Evolutionary conservation across 2,113 vertebrate genomes (phyloP), one percentile per base, ranked within the genome.

Genomic region (Paramisgurnus dabryanus): DNA sequence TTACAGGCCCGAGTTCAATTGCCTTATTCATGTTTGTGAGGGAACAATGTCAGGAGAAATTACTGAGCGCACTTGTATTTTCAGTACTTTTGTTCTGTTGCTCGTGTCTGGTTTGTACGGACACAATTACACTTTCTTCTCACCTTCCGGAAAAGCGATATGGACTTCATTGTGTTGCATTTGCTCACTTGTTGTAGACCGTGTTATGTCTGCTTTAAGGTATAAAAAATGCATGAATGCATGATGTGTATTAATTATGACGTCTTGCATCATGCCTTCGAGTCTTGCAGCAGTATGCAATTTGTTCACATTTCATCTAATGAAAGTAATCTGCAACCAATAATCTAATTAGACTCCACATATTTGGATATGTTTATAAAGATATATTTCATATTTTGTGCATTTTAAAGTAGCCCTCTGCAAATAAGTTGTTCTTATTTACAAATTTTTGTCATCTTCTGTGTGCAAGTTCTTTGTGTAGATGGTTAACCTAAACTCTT

Each of bases 11-110:
- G 45, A 73, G 84, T 78, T 81, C 70, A 76, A 72, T 67, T 82
- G 85, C 82, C 82, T 87, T 90, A 87, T 90, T 90, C 84, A 80
- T 88, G 89, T 89, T 88, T 78, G 85, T 79, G 82, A 83, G 87
- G 80, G 76, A 89, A 74, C 85, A 79, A 86, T 86, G 86, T 89
- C 87, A 87, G 81, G 67, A 22, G 83, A 87, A 89, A 92, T 92
- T 92, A 89, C 68, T 73, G 86, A 67, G 81, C 68, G 65, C 71
- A 45, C 69, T 39, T 53, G 13, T 60, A 49, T 34, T 53, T 73
- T 71, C 18, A 0, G 9, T 64, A 65, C 60, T 65, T 77, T 76
- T 82, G 57, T 85, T 76, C 70, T 55, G 18, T 41, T 60, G 43
- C 74, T 79, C 39, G 17, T 45, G 65, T 50, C 53, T 55, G 45